Conservation (phyloP, 1,140 invertebrate genomes). For the Daktulosphaira vitifoliae region DNA sequence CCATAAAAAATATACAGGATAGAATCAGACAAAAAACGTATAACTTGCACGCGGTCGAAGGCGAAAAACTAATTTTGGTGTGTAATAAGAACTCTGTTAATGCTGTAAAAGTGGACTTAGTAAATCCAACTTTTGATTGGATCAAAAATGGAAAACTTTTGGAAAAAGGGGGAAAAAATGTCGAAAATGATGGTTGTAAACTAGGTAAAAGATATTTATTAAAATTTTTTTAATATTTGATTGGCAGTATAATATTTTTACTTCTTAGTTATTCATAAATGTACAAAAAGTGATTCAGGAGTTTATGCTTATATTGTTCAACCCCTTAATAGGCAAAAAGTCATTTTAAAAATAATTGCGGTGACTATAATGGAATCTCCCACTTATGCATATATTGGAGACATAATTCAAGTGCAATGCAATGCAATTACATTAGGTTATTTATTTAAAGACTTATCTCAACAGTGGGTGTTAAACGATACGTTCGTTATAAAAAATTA, state of each 20-base stretch:
- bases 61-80: not conserved
- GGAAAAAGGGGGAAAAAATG: too few species aligned
- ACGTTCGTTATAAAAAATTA: conserved; percentile 5
- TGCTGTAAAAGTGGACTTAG: not conserved
- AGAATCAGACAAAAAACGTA: not conserved
- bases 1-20: not conserved
- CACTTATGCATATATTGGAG: not conserved
- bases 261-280: not conserved
- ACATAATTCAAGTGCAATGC: not conserved
- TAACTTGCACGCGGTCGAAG: not conserved
- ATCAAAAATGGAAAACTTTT: not conserved
- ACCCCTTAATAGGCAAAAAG: not conserved
- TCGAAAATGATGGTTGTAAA: too few species aligned
- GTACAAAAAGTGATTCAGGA: not conserved
- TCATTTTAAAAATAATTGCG: not conserved
- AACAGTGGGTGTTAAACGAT: conserved; percentile 2
- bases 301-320: not conserved
- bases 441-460: not conserved
- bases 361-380: not conserved
- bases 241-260: not conserved
- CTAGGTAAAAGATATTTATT: too few species aligned
- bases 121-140: not conserved
- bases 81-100: not conserved
- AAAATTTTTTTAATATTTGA: too few species aligned
- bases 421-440: not conserved